Evolutionary conservation across 2,797 vertebrate species (phyloP).

Genomic region (Darevskia mixta): DNA sequence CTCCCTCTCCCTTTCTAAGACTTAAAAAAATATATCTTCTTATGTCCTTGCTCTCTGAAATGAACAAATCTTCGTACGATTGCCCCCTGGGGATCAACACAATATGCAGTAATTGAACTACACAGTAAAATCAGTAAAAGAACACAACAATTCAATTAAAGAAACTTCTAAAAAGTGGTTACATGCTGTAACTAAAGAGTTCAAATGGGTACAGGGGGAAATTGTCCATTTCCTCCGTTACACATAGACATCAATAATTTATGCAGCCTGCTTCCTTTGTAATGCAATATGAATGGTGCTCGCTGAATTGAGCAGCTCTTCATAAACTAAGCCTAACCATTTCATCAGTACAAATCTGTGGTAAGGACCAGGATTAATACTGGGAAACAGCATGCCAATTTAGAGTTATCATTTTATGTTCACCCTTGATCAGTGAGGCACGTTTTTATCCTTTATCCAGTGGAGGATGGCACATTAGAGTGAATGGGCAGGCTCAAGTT

Average conservation of each 20-base stretch:
- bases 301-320: neutral
- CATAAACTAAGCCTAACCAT: neutral
- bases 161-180: slow-evolving; percentile 1
- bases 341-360: neutral
- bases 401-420: neutral
- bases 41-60: slow-evolving; percentile 52
- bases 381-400: neutral
- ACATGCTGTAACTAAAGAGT: slow-evolving; percentile 11
- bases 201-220: slow-evolving; percentile 12
- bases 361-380: neutral
- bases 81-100: slow-evolving; percentile 22
- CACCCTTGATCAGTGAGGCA: neutral
- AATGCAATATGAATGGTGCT: neutral
- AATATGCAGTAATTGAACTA: slow-evolving; percentile 33
- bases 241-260: neutral
- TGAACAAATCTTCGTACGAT: slow-evolving; percentile 34
- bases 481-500: too few relatives aligned
- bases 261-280: slow-evolving; percentile 3
- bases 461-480: too few relatives aligned
- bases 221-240: slow-evolving; percentile 6
- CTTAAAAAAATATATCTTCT: slow-evolving; percentile 7
- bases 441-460: neutral
- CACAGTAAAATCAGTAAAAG: slow-evolving; percentile 46
- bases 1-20: neutral
- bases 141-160: slow-evolving; percentile 50